These are phyloP conservation scores for Eupithecia pulchellata DNA, from an alignment of 2,888 invertebrate species.

Conservation along the genomic window DNA sequence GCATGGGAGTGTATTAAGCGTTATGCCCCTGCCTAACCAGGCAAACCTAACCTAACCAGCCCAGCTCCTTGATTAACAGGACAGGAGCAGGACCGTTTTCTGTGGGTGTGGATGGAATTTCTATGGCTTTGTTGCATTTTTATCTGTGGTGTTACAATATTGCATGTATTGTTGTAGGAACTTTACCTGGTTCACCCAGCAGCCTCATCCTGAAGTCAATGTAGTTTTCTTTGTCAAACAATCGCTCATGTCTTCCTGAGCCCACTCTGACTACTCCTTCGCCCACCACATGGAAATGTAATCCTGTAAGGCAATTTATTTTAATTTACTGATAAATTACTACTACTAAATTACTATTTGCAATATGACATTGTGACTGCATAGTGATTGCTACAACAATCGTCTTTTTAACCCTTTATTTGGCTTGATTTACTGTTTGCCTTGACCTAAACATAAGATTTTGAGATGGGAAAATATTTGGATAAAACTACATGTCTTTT, in stretches of 20 bases:
- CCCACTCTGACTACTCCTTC: slow-evolving; percentile 96
- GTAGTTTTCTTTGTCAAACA: slow-evolving; percentile 96
- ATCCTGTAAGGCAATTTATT: slow-evolving; percentile 83
- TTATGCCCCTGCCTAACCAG: too few species aligned
- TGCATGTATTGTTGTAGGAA: neutral
- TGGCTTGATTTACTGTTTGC: neutral
- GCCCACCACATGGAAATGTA: slow-evolving; percentile 97
- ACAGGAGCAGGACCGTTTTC: too few species aligned
- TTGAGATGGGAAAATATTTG: neutral
- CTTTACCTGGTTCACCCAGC: slow-evolving; percentile 91
- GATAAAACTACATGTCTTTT: too few species aligned
- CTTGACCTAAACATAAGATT: neutral
- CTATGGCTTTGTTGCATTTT: neutral
- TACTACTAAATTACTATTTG: too few species aligned
- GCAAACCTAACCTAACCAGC: too few species aligned
- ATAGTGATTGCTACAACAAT: neutral
- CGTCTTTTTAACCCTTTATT: neutral
- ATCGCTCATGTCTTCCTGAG: slow-evolving; percentile 92
- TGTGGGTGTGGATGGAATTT: too few species aligned
- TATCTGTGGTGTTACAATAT: neutral
- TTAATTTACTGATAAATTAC: too few species aligned
- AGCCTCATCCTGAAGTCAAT: slow-evolving; percentile 97
- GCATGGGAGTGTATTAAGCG: too few species aligned
- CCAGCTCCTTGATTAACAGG: too few species aligned
- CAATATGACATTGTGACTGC: neutral